Base-by-base conservation (phyloP, 2,888 invertebrate genomes). In the Agrilus cyanescens region DNA sequence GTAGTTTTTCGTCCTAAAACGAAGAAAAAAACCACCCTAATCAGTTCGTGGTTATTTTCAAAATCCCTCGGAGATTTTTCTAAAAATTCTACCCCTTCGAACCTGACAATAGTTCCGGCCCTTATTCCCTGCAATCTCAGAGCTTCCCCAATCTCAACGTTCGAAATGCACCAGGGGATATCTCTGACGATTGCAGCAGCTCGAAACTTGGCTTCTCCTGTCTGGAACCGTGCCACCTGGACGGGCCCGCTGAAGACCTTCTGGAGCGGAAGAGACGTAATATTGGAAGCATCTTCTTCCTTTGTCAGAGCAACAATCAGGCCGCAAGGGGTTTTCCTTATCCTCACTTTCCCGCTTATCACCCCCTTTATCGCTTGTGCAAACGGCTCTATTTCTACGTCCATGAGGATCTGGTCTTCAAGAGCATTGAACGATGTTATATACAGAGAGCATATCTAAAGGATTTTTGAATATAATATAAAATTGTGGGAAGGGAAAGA, bases 81-180 rank as follows among this genome's bases (percentile, higher is more conserved):
- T n/a, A n/a, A n/a, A n/a, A n/a, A n/a, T n/a, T n/a, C n/a, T n/a
- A n/a, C n/a, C n/a, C n/a, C n/a, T 14, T 66, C 61, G 31, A 61
- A 58, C 38, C 70, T 57, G 33, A 66, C 66, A 18, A 71, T 58
- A 43, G 57, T 64, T 39, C 65, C 65, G 14, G 62, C 57, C 1
- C 55, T 50, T 4, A 71, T 64, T 14, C 69, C 69, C 53, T 71
- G 71, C 39, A 62, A 61, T 14, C 59, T 54, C 18, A 72, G 53
- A 5, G 70, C 68, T 2, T 66, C 62, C 43, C 64, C 63, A 7
- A 73, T 52, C 53, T 73, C 73, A 44, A 66, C 60, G 4, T 68
- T 55, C 1, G 69, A 67, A 41, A 73, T 68, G 2, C 69, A 69
- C 70, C 69, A 69, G 4, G 73, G 73, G 4, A 72, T 66, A 43